Percentiles rank a stretch among this genome's conserved stretches.
Evolutionary conservation across 2,113 vertebrate species (phyloP).

Genomic region (Sardina pilchardus): DNA sequence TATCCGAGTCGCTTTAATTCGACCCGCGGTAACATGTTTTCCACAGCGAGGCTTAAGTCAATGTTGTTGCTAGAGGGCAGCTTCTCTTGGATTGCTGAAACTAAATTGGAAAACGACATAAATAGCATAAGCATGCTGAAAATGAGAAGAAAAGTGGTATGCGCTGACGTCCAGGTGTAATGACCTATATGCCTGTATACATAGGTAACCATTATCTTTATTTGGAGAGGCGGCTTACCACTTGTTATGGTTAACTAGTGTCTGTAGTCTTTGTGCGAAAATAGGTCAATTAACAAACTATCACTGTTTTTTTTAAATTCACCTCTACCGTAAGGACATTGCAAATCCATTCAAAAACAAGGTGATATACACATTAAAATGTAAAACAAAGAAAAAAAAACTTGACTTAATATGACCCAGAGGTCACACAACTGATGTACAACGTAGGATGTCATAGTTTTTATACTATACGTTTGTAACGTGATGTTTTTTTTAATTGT

Average conservation of each 20-base stretch:
- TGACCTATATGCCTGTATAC: neutral
- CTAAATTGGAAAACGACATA: neutral
- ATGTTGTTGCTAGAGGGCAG: neutral
- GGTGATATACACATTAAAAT: conserved; percentile 24
- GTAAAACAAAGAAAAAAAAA: conserved; percentile 26
- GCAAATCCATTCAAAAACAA: neutral
- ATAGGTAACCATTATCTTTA: neutral
- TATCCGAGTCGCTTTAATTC: conserved; percentile 9
- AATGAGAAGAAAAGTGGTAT: neutral
- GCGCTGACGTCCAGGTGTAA: neutral
- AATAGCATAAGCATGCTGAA: neutral
- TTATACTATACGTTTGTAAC: conserved; percentile 28
- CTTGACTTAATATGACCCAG: conserved; percentile 51
- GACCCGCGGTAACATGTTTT: conserved; percentile 14
- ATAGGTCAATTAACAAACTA: neutral
- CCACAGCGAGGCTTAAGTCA: neutral
- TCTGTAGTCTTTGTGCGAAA: neutral
- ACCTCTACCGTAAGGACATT: neutral
- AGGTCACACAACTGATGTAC: conserved; percentile 40
- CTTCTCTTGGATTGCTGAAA: neutral
- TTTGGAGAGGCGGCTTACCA: neutral
- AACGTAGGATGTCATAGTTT: conserved; percentile 24
- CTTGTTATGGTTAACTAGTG: neutral
- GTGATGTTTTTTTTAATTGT: neutral
- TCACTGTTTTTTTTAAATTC: neutral